Evolutionary conservation across 2,888 invertebrate species (phyloP).

Genomic region (Dynastes grantii): DNA sequence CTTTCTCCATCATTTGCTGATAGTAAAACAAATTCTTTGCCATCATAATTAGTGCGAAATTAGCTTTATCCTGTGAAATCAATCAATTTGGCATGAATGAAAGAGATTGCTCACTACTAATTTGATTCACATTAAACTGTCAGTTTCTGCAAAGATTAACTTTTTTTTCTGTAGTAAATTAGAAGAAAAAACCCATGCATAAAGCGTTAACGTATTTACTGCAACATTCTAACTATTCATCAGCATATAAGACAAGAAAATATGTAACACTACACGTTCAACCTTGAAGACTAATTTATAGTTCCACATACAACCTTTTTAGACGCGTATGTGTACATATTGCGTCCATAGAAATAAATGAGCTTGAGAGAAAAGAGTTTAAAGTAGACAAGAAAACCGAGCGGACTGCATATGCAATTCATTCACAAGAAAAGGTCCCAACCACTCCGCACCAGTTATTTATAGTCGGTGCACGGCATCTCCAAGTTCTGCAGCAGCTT

Average conservation of each 20-base stretch:
- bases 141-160: background rate
- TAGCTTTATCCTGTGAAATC: too few species aligned
- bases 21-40: too few species aligned
- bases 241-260: slow-evolving; percentile 10
- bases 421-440: slow-evolving; percentile 30
- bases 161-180: background rate
- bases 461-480: slow-evolving; percentile 25
- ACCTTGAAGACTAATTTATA: slow-evolving; percentile 36
- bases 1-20: too few species aligned
- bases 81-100: too few species aligned
- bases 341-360: background rate
- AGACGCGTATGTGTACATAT: slow-evolving; percentile 4
- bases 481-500: slow-evolving; percentile 21
- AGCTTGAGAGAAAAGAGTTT: background rate
- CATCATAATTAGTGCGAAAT: too few species aligned
- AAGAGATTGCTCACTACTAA: too few species aligned
- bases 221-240: slow-evolving; percentile 36
- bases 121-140: background rate
- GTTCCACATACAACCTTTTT: slow-evolving; percentile 7
- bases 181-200: background rate
- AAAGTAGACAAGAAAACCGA: background rate
- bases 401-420: slow-evolving; percentile 39
- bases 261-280: slow-evolving; percentile 26
- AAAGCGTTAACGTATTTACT: slow-evolving; percentile 5
- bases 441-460: slow-evolving; percentile 37